A percentile compares a stretch with the other conserved stretches of the same genome.
phyloP scores from a whole-genome alignment of 1,140 invertebrate species.

The Zaprionus tsacasi region DNA sequence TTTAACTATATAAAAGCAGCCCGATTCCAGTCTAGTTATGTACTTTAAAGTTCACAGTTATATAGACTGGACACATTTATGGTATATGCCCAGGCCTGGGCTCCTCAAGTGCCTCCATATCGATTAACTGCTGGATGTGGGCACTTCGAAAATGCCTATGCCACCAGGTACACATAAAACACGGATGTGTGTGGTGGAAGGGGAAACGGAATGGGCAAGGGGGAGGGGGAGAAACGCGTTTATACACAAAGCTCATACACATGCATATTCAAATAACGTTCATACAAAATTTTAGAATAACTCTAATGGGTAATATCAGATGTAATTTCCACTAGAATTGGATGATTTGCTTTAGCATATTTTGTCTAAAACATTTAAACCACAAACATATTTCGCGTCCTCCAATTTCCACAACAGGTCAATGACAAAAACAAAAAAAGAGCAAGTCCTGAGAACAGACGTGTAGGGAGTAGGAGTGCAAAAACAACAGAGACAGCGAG shows the following conservation, averaged over 20 bases:
- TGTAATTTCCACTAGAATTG: conserved; percentile 1
- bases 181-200: neutral
- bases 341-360: neutral
- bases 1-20: too few species aligned
- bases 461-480: too few species aligned
- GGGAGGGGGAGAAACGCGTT: neutral
- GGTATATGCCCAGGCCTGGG: neutral
- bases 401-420: conserved; percentile 67
- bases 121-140: conserved; percentile 43
- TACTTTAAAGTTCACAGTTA: neutral
- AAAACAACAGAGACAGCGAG: conserved; percentile 15
- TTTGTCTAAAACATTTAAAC: conserved; percentile 18
- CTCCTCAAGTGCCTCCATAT: conserved; percentile 38
- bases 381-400: conserved; percentile 31
- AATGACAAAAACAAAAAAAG: conserved; percentile 73
- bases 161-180: conserved; percentile 42
- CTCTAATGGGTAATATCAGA: neutral
- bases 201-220: neutral
- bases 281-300: neutral
- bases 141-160: conserved; percentile 38
- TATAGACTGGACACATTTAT: conserved; percentile 13
- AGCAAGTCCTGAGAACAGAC: conserved; percentile 49
- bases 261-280: neutral
- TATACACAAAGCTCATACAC: conserved; percentile 9
- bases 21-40: neutral